Percentiles rank a stretch among this genome's conserved stretches.
Evolutionary conservation across 64 coral and sea anemone genomes (phyloP).

Genomic region (Trachythela sp.): DNA sequence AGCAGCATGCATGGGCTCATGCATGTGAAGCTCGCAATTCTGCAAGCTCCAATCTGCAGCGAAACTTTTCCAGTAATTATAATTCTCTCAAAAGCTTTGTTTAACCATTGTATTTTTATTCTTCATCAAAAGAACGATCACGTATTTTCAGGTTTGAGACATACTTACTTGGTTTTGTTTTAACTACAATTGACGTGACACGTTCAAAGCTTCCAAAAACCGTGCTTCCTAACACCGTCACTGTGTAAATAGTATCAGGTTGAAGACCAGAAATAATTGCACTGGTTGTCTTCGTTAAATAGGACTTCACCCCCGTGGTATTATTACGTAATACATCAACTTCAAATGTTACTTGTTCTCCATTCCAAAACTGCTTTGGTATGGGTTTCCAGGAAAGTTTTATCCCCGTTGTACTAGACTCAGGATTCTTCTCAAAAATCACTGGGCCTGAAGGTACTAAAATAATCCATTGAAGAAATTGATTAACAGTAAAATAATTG

Average conservation of each 20-base stretch:
- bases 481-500: no score
- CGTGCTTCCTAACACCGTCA: not conserved
- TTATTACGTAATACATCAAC: not conserved
- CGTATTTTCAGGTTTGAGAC: no score
- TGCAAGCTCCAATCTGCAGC: no score
- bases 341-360: not conserved
- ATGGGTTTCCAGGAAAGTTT: not conserved
- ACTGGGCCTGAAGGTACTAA: not conserved
- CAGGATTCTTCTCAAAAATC: not conserved
- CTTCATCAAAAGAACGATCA: no score
- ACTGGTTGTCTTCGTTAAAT: not conserved
- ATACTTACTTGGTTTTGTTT: not conserved
- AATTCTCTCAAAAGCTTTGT: no score
- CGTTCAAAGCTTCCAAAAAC: not conserved
- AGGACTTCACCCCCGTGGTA: not conserved
- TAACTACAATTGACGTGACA: not conserved
- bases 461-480: no score
- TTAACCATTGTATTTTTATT: no score
- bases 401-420: not conserved
- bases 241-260: not conserved
- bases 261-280: not conserved
- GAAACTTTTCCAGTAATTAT: no score
- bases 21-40: no score
- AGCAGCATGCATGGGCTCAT: no score
- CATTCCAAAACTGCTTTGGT: not conserved